These are phyloP conservation scores for Zaprionus lachaisei DNA, from an alignment of 1,140 invertebrate genomes.

Conservation along the genomic window DNA sequence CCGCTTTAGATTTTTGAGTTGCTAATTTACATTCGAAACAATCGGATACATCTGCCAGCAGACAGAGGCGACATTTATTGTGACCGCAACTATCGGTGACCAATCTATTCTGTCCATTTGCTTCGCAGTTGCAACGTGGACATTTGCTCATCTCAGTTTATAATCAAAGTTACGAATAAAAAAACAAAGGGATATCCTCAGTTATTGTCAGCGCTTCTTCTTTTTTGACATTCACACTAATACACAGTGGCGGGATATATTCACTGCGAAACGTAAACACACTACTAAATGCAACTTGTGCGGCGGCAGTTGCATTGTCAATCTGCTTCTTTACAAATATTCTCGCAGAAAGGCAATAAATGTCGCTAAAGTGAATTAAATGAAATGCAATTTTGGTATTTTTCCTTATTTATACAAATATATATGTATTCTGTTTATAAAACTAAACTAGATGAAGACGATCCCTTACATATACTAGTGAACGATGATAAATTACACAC, in stretches of 20 bases:
- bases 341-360: too few relatives aligned
- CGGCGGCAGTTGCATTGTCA: neutral
- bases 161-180: neutral
- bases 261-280: conserved; percentile 19
- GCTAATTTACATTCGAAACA: conserved; percentile 74
- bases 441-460: conserved; percentile 19
- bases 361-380: neutral
- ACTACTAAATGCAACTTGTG: neutral
- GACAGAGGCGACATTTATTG: conserved; percentile 86
- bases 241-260: conserved; percentile 6
- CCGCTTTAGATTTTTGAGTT: conserved; percentile 27
- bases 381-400: neutral
- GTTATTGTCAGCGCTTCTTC: conserved; percentile 35
- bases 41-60: conserved; percentile 85
- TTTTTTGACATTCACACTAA: conserved; percentile 39
- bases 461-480: conserved; percentile 47
- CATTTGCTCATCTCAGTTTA: conserved; percentile 46
- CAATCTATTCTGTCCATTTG: conserved; percentile 84
- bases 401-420: neutral
- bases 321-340: neutral
- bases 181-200: conserved; percentile 32
- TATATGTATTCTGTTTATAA: conserved; percentile 2
- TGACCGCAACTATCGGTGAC: conserved; percentile 86
- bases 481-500: conserved; percentile 14
- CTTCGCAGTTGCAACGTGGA: conserved; percentile 61